phyloP scores from a whole-genome alignment of 2,797 vertebrate species.

The Arctocebus calabarensis region DNA sequence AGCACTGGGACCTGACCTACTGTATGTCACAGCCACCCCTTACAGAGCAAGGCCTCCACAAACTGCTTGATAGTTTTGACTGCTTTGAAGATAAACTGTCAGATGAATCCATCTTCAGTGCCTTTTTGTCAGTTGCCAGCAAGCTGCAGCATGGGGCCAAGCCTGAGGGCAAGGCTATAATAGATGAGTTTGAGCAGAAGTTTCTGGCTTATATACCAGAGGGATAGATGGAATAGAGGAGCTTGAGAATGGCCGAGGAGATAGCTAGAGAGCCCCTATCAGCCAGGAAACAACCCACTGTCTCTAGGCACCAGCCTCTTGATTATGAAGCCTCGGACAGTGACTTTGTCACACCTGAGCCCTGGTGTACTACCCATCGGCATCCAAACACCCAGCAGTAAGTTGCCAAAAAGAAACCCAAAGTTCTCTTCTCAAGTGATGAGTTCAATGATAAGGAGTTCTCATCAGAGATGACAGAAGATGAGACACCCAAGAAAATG shows the following conservation, averaged over 20 bases:
- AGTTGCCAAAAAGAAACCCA: conserved; percentile 81
- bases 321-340: conserved; percentile 77
- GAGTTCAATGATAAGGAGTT: conserved; percentile 90
- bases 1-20: conserved; percentile 95
- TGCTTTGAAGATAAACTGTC: conserved; percentile 97
- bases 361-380: conserved; percentile 62
- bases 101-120: conserved; percentile 92
- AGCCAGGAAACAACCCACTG: conserved; percentile 65
- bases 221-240: conserved; percentile 92
- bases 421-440: conserved; percentile 94
- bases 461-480: conserved; percentile 92
- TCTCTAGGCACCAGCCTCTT: conserved; percentile 5
- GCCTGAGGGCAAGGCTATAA: conserved; percentile 91
- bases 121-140: conserved; percentile 90
- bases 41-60: conserved; percentile 95
- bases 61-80: conserved; percentile 96
- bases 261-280: conserved; percentile 80
- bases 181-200: conserved; percentile 96
- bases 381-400: conserved; percentile 75
- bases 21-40: conserved; percentile 94
- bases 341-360: conserved; percentile 90
- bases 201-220: conserved; percentile 91
- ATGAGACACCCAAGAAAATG: conserved; percentile 95
- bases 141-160: conserved; percentile 92
- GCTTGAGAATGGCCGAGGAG: conserved; percentile 26